These are phyloP conservation scores for Pangasius djambal DNA, from an alignment of 2,797 vertebrate genomes.

Conservation along the genomic window DNA sequence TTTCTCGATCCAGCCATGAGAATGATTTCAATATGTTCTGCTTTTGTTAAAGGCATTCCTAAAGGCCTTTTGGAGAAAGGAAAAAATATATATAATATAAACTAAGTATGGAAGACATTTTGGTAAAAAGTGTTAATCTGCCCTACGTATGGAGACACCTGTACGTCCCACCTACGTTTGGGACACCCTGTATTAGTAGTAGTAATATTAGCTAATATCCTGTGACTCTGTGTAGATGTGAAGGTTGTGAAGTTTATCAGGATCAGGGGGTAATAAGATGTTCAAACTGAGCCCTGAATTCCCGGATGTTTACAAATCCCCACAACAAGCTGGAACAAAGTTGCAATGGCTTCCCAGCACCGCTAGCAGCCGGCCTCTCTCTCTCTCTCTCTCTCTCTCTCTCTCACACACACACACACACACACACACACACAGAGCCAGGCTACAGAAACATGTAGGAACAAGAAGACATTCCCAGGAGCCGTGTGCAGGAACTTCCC, in stretches of 20 bases:
- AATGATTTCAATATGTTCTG: no score
- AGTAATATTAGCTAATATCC: neutral
- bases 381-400: neutral
- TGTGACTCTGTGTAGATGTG: neutral
- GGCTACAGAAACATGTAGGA: conserved; percentile 15
- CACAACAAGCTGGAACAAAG: neutral
- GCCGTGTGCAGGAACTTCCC: neutral
- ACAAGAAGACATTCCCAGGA: conserved; percentile 16
- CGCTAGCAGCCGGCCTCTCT: neutral
- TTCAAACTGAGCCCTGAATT: neutral
- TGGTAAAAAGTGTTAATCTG: no score
- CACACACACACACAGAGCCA: no score
- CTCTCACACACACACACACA: no score
- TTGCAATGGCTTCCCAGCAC: neutral
- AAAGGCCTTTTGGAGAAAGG: no score
- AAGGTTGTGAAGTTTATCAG: neutral
- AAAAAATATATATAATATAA: no score
- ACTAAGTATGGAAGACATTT: no score
- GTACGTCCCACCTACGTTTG: no score
- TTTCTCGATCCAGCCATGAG: no score
- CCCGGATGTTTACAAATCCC: conserved; percentile 17
- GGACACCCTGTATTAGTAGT: neutral
- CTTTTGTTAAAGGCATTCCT: no score
- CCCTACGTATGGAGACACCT: no score
- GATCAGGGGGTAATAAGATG: neutral